Percentiles rank a stretch among this genome's conserved stretches.
These are phyloP conservation scores for Torymus aiolomorphi DNA, from an alignment of 2,888 invertebrate genomes.

Conservation along the genomic window DNA sequence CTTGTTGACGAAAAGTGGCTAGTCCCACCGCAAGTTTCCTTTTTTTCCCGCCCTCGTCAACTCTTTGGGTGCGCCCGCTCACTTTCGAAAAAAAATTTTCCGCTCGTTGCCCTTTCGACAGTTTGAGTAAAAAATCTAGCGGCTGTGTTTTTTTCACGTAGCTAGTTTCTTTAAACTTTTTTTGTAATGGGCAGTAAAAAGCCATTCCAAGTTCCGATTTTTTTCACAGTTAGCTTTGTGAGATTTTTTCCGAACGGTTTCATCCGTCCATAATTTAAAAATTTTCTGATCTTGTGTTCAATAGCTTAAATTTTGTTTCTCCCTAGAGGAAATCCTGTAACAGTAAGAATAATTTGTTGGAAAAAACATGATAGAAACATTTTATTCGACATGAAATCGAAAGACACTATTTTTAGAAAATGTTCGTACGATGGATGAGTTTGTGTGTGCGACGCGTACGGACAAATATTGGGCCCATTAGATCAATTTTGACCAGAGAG, in stretches of 20 bases:
- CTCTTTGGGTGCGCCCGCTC: neutral
- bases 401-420: too few species aligned
- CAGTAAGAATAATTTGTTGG: too few species aligned
- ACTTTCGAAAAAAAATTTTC: slow-evolving; percentile 21
- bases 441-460: too few species aligned
- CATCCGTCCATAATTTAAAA: too few species aligned
- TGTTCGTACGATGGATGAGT: too few species aligned
- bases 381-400: too few species aligned
- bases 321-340: too few species aligned
- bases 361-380: too few species aligned
- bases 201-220: slow-evolving; percentile 31
- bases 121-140: neutral
- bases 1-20: slow-evolving; percentile 25
- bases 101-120: neutral
- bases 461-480: too few species aligned
- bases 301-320: too few species aligned
- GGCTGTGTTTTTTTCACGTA: slow-evolving; percentile 6
- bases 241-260: slow-evolving; percentile 1
- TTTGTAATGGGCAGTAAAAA: neutral
- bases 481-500: too few species aligned
- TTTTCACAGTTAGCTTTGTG: slow-evolving; percentile 19
- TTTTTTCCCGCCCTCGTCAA: slow-evolving; percentile 15
- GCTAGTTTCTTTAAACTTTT: slow-evolving; percentile 2
- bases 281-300: too few species aligned
- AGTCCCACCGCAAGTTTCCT: slow-evolving; percentile 28